Percentiles rank a stretch among this genome's conserved stretches.
Evolutionary conservation across 2,797 vertebrate genomes (phyloP).

Genomic region (Smutsia gigantea): DNA sequence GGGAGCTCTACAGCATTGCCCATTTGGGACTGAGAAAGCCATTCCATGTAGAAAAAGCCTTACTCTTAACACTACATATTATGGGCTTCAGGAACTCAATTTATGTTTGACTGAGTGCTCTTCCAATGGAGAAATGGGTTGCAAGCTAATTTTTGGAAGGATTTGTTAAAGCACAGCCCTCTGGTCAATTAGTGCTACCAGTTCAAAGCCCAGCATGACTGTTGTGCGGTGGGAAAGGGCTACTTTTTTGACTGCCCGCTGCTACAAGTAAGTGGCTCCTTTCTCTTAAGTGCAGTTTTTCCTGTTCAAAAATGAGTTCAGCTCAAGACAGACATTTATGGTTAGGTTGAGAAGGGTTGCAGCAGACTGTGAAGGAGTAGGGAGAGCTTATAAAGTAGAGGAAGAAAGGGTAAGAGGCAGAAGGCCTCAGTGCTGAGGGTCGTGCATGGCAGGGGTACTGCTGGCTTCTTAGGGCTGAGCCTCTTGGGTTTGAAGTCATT

Average conservation of each 20-base stretch:
- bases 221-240: neutral
- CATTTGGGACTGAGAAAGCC: neutral
- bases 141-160: neutral
- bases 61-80: neutral
- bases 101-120: neutral
- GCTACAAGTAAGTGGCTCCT: neutral
- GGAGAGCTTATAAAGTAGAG: neutral
- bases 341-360: neutral
- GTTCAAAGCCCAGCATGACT: neutral
- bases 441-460: neutral
- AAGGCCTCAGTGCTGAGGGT: neutral
- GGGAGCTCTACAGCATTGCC: neutral
- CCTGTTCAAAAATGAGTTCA: neutral
- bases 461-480: neutral
- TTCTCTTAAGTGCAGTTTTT: slow-evolving; percentile 8
- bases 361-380: neutral
- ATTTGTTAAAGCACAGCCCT: neutral
- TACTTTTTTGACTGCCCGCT: neutral
- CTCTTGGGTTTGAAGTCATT: neutral
- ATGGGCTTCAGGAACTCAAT: neutral
- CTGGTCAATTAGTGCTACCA: neutral
- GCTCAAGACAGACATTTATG: neutral
- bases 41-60: neutral
- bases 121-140: neutral
- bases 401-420: neutral